Base-by-base conservation (phyloP, 2,888 invertebrate genomes). In the Lepetodrilus schrolli region DNA sequence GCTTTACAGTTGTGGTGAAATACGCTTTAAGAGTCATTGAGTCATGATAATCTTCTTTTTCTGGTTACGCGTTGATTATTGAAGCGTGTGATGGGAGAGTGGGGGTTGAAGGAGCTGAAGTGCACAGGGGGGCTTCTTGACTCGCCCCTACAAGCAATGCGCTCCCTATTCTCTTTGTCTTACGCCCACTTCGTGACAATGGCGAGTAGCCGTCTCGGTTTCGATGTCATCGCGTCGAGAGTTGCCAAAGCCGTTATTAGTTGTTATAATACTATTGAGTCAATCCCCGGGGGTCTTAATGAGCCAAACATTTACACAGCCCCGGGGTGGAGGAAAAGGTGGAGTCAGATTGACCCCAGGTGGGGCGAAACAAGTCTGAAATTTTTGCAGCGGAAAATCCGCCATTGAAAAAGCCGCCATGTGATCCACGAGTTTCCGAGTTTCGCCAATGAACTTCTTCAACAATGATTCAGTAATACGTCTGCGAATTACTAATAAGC, bases 291-390 rank as follows among this genome's bases (percentile, higher is more conserved):
- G 58, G 58, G 58, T 10, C 30, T 30, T 4, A 43, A 17, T 26
- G 58, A 58, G 58, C 58, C 58, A 58, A 58, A 58, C 58, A 58
- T 58, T 58, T 58, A 58, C 58, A 58, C 17, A 30, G 58, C 58
- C 58, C 58, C 10, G n/a, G 58, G 58, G 58, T 58, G 58, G 30
- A 34, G 34, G 30, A 30, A 58, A 34, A 43, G 58, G 58, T 58
- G 58, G 58, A 30, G 58, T 13, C 58, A 30, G 17, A 26, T 30
- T 13, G 43, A 17, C 30, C 21, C 58, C 58, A 58, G 58, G 58
- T 58, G 58, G 58, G 58, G 34, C 23, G 34, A n/a, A 17, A 7
- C 58, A 23, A 58, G 58, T 13, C 30, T 30, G 17, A 30, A 34
- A 30, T 17, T 34, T 30, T 30, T n/a, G 30, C 34, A 58, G 58